phyloP scores from a whole-genome alignment of 2,113 vertebrate genomes.

The Probosciger aterrimus region DNA sequence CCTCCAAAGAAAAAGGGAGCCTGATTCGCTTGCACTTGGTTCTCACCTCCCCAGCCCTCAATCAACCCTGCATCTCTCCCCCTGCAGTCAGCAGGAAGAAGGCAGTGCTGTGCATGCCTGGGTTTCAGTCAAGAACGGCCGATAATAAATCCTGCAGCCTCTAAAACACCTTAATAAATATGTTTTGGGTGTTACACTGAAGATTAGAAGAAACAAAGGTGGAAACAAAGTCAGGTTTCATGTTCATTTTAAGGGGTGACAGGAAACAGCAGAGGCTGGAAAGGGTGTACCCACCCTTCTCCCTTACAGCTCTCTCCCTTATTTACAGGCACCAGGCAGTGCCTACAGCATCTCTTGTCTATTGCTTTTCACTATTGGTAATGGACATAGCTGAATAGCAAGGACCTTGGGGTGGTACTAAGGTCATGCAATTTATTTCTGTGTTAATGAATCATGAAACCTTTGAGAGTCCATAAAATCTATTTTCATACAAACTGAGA shows the following conservation, averaged over 20 bases:
- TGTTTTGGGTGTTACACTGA: neutral
- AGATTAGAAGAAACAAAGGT: neutral
- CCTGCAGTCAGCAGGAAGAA: neutral
- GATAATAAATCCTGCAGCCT: neutral
- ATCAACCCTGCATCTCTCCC: neutral
- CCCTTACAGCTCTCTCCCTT: neutral
- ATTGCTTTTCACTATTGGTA: neutral
- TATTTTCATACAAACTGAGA: neutral
- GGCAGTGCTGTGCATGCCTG: neutral
- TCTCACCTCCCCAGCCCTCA: neutral
- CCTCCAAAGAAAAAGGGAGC: neutral
- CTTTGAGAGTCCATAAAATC: neutral
- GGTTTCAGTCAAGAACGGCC: neutral
- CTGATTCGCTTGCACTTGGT: neutral
- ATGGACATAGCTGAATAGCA: neutral
- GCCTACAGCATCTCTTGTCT: neutral
- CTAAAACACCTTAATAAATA: neutral
- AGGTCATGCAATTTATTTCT: neutral
- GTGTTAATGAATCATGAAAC: slow-evolving; percentile 14
- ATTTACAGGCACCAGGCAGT: neutral
- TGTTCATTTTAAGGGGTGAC: neutral
- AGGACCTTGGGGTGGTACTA: neutral
- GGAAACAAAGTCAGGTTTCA: neutral
- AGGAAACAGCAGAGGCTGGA: neutral
- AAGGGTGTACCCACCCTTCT: fast-evolving